A percentile compares a stretch with the other conserved stretches of the same genome.
Evolutionary conservation across 2,888 invertebrate genomes (phyloP).

Genomic region (Volucella bombylans): DNA sequence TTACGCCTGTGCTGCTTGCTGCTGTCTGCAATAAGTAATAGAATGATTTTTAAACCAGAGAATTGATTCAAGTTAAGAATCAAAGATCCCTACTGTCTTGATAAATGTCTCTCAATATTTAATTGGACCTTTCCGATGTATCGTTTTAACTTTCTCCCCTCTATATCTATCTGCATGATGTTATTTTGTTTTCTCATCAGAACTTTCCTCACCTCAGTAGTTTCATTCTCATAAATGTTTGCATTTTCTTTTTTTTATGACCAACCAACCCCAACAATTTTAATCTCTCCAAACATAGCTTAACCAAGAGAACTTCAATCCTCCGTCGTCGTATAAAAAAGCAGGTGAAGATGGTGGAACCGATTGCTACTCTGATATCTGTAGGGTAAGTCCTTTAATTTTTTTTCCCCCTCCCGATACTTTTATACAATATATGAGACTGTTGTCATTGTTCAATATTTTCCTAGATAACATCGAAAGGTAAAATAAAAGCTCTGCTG

Average conservation of each 20-base stretch:
- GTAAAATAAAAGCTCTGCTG: conserved; percentile 92
- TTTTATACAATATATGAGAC: not conserved
- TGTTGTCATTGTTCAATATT: not conserved
- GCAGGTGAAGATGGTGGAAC: conserved; percentile 78
- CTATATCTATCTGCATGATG: not conserved
- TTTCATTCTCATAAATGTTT: conserved; percentile 46
- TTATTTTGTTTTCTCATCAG: not conserved
- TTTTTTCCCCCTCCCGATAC: too few relatives aligned
- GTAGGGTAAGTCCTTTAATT: conserved; percentile 75
- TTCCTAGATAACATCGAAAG: conserved; percentile 88
- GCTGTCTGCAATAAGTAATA: too few relatives aligned
- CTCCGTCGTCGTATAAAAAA: conserved; percentile 78
- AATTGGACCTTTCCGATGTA: too few relatives aligned
- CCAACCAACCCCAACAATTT: conserved; percentile 53
- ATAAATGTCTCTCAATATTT: too few relatives aligned
- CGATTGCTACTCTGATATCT: conserved; percentile 79
- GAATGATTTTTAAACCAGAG: too few relatives aligned
- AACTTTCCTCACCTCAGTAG: conserved; percentile 8
- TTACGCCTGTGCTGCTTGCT: too few relatives aligned
- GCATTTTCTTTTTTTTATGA: conserved; percentile 44
- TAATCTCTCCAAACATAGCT: conserved; percentile 75
- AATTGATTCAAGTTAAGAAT: too few relatives aligned
- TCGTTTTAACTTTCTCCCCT: not conserved
- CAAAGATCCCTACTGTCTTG: too few relatives aligned
- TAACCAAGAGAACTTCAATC: conserved; percentile 80